A percentile compares a stretch with the other conserved stretches of the same genome.
Conservation (phyloP, 2,797 vertebrate genomes). For the Pseudochaenichthys georgianus region DNA sequence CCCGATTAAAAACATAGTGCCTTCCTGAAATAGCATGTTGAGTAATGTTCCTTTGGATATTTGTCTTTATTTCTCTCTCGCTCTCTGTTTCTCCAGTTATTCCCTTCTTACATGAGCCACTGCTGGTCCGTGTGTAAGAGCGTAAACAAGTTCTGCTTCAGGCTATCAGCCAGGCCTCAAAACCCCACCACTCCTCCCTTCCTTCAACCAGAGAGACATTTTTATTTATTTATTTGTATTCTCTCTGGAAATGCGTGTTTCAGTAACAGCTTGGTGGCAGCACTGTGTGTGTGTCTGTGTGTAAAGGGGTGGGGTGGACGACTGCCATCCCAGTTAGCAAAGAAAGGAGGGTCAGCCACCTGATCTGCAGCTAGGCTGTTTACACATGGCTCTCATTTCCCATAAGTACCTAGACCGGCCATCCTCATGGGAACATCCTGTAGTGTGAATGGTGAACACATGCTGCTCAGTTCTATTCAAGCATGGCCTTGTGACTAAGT, state of each 20-base stretch:
- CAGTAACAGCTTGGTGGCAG: conserved; percentile 19
- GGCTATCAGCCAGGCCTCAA: conserved; percentile 36
- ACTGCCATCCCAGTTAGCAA: conserved; percentile 57
- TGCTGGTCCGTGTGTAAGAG: conserved; percentile 59
- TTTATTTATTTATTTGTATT: conserved; percentile 14
- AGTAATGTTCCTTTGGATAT: conserved; percentile 80
- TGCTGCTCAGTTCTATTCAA: background rate
- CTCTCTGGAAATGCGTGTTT: conserved; percentile 21
- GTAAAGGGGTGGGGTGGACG: conserved; percentile 36
- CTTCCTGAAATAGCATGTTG: conserved; percentile 80
- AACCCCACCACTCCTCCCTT: conserved; percentile 9
- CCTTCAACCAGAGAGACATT: conserved; percentile 25
- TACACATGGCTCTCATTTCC: conserved; percentile 78
- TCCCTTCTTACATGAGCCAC: conserved; percentile 46
- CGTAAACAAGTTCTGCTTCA: conserved; percentile 46
- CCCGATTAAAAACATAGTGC: conserved; percentile 57
- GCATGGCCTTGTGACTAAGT: background rate
- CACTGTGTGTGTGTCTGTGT: conserved; percentile 22
- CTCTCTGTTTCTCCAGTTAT: conserved; percentile 49
- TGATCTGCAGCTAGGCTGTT: conserved; percentile 59
- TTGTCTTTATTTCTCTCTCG: conserved; percentile 25
- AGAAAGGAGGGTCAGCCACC: conserved; percentile 64
- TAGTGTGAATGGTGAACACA: conserved; percentile 22
- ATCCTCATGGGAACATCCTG: conserved; percentile 60
- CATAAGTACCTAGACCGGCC: conserved; percentile 44